A percentile compares a stretch with the other conserved stretches of the same genome.
phyloP scores from a whole-genome alignment of 2,888 invertebrate species.

The Incurvaria masculella region DNA sequence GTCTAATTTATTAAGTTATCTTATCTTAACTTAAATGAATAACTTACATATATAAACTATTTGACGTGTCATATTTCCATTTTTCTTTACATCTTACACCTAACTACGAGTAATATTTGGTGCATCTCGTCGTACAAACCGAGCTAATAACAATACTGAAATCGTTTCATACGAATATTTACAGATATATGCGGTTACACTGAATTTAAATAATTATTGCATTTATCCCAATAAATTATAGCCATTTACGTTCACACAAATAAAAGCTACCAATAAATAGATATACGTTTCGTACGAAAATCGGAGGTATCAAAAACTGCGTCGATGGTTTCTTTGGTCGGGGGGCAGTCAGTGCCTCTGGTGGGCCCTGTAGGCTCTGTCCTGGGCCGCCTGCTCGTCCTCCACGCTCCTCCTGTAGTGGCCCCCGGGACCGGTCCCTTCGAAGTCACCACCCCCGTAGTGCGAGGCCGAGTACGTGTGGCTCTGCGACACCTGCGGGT shows the following conservation, averaged over 20 bases:
- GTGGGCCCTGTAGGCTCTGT: slow-evolving; percentile 60
- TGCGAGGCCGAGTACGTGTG: slow-evolving; percentile 72
- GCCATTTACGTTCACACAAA: background rate
- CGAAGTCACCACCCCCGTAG: slow-evolving; percentile 51
- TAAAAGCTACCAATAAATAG: slow-evolving; percentile 1
- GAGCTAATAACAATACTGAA: background rate
- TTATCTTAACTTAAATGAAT: slow-evolving; percentile 15
- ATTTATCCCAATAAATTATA: background rate
- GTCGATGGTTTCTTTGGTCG: slow-evolving; percentile 3
- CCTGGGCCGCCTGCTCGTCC: slow-evolving; percentile 61
- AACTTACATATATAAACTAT: slow-evolving; percentile 7
- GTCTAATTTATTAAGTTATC: slow-evolving; percentile 26
- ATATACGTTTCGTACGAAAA: background rate
- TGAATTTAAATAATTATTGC: background rate
- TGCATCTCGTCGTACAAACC: background rate
- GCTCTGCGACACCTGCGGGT: slow-evolving; percentile 76
- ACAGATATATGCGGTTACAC: background rate
- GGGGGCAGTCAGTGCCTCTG: slow-evolving; percentile 23
- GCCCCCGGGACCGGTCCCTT: slow-evolving; percentile 58
- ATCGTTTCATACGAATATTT: background rate
- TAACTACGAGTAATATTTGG: slow-evolving; percentile 1
- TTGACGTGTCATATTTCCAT: background rate
- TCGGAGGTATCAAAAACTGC: background rate
- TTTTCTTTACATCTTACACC: background rate
- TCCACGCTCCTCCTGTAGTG: slow-evolving; percentile 58